These are phyloP conservation scores for Aratinga solstitialis DNA, from an alignment of 2,797 vertebrate genomes.

Conservation along the genomic window DNA sequence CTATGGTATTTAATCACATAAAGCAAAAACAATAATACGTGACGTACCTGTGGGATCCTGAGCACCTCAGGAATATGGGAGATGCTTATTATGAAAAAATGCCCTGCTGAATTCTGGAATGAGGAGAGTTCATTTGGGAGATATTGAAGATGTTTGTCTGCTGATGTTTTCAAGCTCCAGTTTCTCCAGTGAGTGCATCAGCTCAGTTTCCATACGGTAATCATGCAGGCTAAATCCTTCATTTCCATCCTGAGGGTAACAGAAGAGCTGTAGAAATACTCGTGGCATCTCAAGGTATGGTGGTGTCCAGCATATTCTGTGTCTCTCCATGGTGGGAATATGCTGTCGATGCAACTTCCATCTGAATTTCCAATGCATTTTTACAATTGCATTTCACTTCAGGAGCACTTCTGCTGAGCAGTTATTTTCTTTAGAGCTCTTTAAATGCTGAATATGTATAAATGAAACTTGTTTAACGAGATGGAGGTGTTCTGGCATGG, in stretches of 20 bases:
- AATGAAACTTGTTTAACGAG: slow-evolving; percentile 50
- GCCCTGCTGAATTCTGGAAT: background rate
- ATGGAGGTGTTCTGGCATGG: background rate
- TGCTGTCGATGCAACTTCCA: background rate
- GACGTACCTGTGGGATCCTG: slow-evolving; percentile 32
- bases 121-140: background rate
- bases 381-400: background rate
- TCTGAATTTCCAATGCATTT: background rate
- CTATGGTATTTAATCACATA: background rate
- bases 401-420: background rate
- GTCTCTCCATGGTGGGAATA: background rate
- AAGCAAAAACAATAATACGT: background rate
- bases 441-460: slow-evolving; percentile 6
- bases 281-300: background rate
- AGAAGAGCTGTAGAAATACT: background rate
- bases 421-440: background rate
- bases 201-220: background rate
- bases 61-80: background rate
- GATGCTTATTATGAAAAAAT: background rate
- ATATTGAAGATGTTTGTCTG: background rate
- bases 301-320: background rate
- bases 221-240: background rate
- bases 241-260: background rate
- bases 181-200: background rate
- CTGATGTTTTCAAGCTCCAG: slow-evolving; percentile 14